phyloP scores from a whole-genome alignment of 2,888 invertebrate species.

The Slavum lentiscoides region DNA sequence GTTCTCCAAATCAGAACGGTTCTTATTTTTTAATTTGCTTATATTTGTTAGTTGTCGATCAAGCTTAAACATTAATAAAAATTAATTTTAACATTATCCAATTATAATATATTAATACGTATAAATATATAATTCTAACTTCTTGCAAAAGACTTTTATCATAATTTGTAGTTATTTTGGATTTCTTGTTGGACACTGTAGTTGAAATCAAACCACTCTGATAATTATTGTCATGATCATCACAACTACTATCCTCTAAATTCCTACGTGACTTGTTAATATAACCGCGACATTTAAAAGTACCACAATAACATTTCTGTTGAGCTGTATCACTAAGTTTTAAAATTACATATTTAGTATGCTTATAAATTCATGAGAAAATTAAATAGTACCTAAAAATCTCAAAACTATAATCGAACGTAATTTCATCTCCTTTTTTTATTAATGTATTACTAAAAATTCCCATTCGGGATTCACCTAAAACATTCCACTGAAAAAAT shows the following conservation, averaged over 20 bases:
- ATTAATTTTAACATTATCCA: background rate
- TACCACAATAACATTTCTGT: constrained; percentile 84
- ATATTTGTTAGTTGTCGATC: constrained; percentile 37
- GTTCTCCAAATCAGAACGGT: constrained; percentile 34
- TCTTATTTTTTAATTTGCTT: constrained; percentile 42
- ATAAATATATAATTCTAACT: background rate
- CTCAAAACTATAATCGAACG: constrained; percentile 98
- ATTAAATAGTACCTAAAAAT: constrained; percentile 77
- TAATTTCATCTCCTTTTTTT: constrained; percentile 87
- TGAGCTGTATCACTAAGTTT: constrained; percentile 11
- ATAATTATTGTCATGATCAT: constrained; percentile 28
- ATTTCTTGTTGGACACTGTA: background rate
- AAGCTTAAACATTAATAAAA: constrained; percentile 20
- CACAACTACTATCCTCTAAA: constrained; percentile 17
- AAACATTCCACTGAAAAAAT: constrained; percentile 76
- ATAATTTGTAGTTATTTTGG: constrained; percentile 1
- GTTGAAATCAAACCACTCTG: background rate
- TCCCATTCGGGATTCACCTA: constrained; percentile 90
- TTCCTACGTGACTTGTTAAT: constrained; percentile 67
- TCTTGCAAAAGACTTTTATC: constrained; percentile 34
- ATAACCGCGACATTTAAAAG: constrained; percentile 89
- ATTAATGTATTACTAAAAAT: constrained; percentile 91
- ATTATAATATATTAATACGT: background rate
- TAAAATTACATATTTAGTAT: background rate
- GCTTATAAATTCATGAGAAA: background rate